These are phyloP conservation scores for Drosophila affinis DNA, from an alignment of 2,888 invertebrate genomes.

Conservation along the genomic window DNA sequence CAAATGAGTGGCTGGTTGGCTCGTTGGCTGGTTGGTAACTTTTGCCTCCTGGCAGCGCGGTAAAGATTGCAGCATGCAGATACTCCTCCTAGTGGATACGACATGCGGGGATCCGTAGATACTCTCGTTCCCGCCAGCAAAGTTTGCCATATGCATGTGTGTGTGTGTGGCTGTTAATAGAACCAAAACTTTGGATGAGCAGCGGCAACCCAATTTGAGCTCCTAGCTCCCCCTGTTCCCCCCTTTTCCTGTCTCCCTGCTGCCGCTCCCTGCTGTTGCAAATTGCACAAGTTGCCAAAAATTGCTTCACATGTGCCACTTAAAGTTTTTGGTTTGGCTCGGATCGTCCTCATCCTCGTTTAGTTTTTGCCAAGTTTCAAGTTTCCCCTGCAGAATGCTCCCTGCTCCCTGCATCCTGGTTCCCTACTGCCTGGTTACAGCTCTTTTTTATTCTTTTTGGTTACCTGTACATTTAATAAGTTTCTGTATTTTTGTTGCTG, in stretches of 20 bases:
- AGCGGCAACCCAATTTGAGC: conserved; percentile 44
- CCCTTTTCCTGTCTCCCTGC: not conserved
- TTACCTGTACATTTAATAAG: conserved; percentile 76
- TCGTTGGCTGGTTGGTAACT: conserved; percentile 48
- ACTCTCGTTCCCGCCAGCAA: conserved; percentile 32
- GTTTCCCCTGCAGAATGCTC: conserved; percentile 6
- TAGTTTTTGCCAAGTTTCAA: conserved; percentile 37
- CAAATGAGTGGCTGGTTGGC: conserved; percentile 66
- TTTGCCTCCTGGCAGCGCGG: conserved; percentile 69
- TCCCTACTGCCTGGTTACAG: not conserved
- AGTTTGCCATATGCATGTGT: conserved; percentile 32
- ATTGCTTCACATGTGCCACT: conserved; percentile 79
- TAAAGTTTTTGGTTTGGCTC: conserved; percentile 60
- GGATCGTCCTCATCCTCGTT: conserved; percentile 16
- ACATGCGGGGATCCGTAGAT: conserved; percentile 33
- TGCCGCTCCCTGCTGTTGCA: conserved; percentile 46
- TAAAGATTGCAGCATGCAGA: conserved; percentile 73
- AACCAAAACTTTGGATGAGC: conserved; percentile 53
- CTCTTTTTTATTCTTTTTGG: conserved; percentile 45
- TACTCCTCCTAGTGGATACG: conserved; percentile 9
- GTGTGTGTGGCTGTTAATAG: conserved; percentile 17
- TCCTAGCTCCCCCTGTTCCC: conserved; percentile 9
- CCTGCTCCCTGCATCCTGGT: not conserved
- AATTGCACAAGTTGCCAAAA: conserved; percentile 78
- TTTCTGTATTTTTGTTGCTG: conserved; percentile 37